Conservation (phyloP, 2,113 vertebrate species). For the Oophaga pumilio region DNA sequence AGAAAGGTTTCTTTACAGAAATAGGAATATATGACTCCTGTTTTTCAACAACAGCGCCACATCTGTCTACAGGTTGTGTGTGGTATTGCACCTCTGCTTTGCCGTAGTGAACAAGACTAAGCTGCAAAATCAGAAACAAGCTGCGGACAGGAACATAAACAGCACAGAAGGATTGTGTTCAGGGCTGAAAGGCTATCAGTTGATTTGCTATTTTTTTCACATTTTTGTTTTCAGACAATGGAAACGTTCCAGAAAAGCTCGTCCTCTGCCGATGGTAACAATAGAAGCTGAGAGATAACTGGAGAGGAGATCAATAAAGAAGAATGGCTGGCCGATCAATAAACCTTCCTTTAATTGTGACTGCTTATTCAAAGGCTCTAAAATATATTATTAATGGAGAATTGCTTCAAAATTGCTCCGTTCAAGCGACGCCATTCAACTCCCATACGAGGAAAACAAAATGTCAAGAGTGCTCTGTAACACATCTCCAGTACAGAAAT, state of each 20-base stretch:
- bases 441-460: slow-evolving; percentile 1
- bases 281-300: slow-evolving; percentile 24
- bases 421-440: background rate
- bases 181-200: background rate
- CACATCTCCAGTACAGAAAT: background rate
- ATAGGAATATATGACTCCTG: too few species aligned
- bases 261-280: slow-evolving; percentile 22
- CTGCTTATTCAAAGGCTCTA: slow-evolving; percentile 22
- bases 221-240: slow-evolving; percentile 3
- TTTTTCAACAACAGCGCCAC: too few species aligned
- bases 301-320: slow-evolving; percentile 1
- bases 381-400: slow-evolving; percentile 41
- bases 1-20: too few species aligned
- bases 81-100: too few species aligned
- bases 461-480: background rate
- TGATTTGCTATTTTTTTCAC: background rate
- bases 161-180: background rate
- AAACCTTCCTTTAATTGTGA: slow-evolving; percentile 26
- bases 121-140: background rate
- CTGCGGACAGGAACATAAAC: background rate
- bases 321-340: slow-evolving; percentile 4
- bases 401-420: slow-evolving; percentile 40
- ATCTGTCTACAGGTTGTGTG: too few species aligned
- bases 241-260: background rate
- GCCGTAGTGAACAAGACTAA: too few species aligned